These are phyloP conservation scores for Bhutanitis thaidina DNA, from an alignment of 2,888 invertebrate species.

Conservation along the genomic window DNA sequence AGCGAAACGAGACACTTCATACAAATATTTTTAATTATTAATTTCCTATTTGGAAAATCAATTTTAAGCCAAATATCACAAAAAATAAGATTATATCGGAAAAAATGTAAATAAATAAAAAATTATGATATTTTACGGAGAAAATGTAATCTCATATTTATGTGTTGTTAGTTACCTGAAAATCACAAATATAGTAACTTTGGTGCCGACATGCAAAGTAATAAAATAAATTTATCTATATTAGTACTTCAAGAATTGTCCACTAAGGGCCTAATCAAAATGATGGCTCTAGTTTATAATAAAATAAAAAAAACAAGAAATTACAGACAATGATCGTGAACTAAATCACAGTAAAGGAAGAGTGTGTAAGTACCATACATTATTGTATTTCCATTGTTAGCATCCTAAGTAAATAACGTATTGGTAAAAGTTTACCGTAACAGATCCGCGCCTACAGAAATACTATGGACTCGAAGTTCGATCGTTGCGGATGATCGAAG, in stretches of 20 bases:
- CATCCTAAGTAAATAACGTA: neutral
- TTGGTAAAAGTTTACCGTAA: neutral
- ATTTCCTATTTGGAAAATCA: conserved; percentile 41
- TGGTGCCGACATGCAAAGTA: conserved; percentile 46
- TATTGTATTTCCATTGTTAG: neutral
- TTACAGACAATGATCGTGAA: neutral
- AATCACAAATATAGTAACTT: conserved; percentile 53
- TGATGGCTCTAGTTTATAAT: conserved; percentile 1
- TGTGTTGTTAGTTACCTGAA: conserved; percentile 63
- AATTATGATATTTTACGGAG: conserved; percentile 36
- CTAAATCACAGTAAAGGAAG: too few species aligned
- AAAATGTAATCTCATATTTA: conserved; percentile 57
- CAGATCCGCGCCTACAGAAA: neutral
- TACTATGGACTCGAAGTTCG: too few species aligned
- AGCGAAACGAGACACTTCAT: conserved; percentile 33
- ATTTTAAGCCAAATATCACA: conserved; percentile 72
- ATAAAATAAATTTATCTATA: conserved; percentile 12
- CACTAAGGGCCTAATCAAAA: conserved; percentile 12
- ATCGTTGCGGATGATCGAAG: too few species aligned
- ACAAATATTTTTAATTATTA: conserved; percentile 27
- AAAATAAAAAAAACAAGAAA: too few species aligned
- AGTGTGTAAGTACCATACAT: too few species aligned
- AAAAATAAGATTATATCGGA: conserved; percentile 48
- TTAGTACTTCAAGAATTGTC: conserved; percentile 3
- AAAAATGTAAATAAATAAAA: conserved; percentile 43